phyloP scores from a whole-genome alignment of 2,888 invertebrate genomes.

The Amphipoea oculea region DNA sequence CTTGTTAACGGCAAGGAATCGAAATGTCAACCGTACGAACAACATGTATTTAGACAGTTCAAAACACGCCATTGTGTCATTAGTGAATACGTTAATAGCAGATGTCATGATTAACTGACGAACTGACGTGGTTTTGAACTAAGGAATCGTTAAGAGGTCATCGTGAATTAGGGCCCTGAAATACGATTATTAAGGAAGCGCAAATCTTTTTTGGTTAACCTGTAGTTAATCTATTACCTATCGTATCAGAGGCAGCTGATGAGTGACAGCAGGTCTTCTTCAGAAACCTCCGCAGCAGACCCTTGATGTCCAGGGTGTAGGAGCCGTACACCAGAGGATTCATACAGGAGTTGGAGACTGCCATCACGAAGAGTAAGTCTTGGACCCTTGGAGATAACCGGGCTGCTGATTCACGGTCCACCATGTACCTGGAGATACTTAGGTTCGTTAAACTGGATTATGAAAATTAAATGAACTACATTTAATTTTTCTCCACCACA shows the following conservation, averaged over 20 bases:
- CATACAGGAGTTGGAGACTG: constrained; percentile 95
- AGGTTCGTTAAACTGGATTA: background rate
- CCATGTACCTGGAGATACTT: constrained; percentile 91
- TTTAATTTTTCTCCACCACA: too few species aligned
- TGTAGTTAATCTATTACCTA: constrained; percentile 63
- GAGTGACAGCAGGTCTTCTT: constrained; percentile 80
- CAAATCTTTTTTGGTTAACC: background rate
- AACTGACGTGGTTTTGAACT: too few species aligned
- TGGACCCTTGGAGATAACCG: constrained; percentile 92
- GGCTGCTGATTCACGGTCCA: constrained; percentile 92
- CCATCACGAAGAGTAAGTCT: constrained; percentile 94
- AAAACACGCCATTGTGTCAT: too few species aligned
- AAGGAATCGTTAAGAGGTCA: too few species aligned
- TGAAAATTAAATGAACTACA: too few species aligned
- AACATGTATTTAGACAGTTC: too few species aligned
- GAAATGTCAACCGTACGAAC: too few species aligned
- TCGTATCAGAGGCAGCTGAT: constrained; percentile 77
- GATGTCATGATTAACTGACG: too few species aligned
- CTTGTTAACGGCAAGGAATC: too few species aligned
- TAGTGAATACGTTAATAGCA: too few species aligned
- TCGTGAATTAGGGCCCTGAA: too few species aligned
- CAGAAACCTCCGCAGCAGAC: constrained; percentile 71
- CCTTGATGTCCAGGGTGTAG: constrained; percentile 88
- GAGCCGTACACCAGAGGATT: constrained; percentile 95
- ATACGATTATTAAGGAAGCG: background rate